These are phyloP conservation scores for Centroberyx gerrardi DNA, from an alignment of 2,797 vertebrate genomes.

Conservation along the genomic window DNA sequence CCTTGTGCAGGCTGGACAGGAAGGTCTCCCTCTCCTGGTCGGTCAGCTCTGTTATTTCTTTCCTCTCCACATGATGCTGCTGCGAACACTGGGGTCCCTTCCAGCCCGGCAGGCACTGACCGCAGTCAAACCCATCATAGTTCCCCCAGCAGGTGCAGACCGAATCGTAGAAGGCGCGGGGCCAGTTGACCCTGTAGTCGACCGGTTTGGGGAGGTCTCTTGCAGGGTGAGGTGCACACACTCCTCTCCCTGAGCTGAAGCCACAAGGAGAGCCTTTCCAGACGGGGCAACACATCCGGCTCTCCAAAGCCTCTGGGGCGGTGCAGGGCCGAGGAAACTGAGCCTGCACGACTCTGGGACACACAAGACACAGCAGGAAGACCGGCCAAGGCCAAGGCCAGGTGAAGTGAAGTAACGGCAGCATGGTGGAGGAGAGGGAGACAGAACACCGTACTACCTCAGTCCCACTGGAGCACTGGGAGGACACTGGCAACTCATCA, in stretches of 20 bases:
- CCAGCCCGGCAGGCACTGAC: slow-evolving; percentile 44
- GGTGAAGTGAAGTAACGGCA: neutral
- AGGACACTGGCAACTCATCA: neutral
- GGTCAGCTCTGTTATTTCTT: slow-evolving; percentile 51
- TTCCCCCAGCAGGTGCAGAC: slow-evolving; percentile 44
- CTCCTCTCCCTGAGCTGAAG: slow-evolving; percentile 33
- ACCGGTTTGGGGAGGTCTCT: slow-evolving; percentile 20
- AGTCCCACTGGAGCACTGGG: no score
- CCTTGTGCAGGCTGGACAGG: slow-evolving; percentile 20
- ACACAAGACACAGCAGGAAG: neutral
- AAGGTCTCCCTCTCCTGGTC: slow-evolving; percentile 38
- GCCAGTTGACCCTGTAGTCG: slow-evolving; percentile 54
- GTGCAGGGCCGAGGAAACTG: slow-evolving; percentile 46
- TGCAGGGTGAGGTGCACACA: slow-evolving; percentile 28
- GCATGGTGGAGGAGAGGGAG: slow-evolving; percentile 27
- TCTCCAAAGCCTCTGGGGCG: slow-evolving; percentile 20
- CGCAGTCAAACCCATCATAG: slow-evolving; percentile 56
- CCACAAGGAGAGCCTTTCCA: slow-evolving; percentile 40
- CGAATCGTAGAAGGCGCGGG: slow-evolving; percentile 34
- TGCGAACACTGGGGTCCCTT: slow-evolving; percentile 13
- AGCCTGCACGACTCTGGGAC: slow-evolving; percentile 5
- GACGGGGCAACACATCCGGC: slow-evolving; percentile 22
- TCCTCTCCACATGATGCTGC: slow-evolving; percentile 18
- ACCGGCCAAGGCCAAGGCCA: neutral
- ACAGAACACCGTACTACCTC: neutral